A percentile compares a stretch with the other conserved stretches of the same genome.
Evolutionary conservation across 2,797 vertebrate genomes (phyloP).

Genomic region (Fringilla coelebs): DNA sequence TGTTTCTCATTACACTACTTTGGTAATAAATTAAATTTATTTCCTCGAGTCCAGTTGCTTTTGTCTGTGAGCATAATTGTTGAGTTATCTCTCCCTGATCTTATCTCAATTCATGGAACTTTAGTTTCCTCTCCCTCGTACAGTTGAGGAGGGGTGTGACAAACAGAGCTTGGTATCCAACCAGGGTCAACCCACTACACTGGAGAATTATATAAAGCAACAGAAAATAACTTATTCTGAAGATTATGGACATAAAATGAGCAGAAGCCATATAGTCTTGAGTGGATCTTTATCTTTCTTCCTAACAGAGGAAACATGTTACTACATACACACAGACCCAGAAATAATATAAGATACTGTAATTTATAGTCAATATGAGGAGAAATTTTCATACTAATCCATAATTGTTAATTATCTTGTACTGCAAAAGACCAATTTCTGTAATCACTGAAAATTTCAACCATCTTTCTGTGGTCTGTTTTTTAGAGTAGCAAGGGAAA

Average conservation of each 20-base stretch:
- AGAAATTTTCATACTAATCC: neutral
- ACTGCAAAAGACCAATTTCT: neutral
- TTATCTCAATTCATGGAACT: neutral
- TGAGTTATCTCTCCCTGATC: neutral
- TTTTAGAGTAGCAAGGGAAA: neutral
- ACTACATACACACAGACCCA: neutral
- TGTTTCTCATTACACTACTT: neutral
- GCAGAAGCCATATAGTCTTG: neutral
- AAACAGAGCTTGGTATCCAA: neutral
- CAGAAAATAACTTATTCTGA: neutral
- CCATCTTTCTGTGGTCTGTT: neutral
- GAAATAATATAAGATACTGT: neutral
- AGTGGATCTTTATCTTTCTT: neutral
- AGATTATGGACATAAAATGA: neutral
- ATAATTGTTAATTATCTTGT: neutral
- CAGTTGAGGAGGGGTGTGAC: neutral
- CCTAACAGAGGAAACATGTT: neutral
- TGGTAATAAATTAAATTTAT: neutral
- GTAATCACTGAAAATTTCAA: neutral
- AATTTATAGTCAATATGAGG: neutral
- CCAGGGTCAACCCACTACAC: neutral
- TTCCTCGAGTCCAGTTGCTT: rapidly evolving
- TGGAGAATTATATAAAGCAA: neutral
- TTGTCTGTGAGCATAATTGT: rapidly evolving
- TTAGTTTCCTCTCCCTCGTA: neutral